These are phyloP conservation scores for Parasteatoda tepidariorum DNA, from an alignment of 1,140 invertebrate genomes.

Conservation along the genomic window DNA sequence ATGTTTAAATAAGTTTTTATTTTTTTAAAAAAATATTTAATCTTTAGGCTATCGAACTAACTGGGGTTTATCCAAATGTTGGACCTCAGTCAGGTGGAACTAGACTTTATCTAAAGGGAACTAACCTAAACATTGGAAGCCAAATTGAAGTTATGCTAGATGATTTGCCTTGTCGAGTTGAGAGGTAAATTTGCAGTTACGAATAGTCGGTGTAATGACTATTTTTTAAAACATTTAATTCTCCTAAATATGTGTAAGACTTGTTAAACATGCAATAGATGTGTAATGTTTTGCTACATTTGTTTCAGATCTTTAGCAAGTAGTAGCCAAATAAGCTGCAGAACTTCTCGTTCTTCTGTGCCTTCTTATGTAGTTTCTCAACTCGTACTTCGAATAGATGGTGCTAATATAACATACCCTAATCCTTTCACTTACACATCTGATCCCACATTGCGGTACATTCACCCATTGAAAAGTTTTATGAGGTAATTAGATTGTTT, in stretches of 20 bases:
- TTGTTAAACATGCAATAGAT: neutral
- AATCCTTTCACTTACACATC: conserved; percentile 87
- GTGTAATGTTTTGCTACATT: neutral
- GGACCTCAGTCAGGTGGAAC: conserved; percentile 96
- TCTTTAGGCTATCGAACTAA: conserved; percentile 74
- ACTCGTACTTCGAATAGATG: conserved; percentile 84
- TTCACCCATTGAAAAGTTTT: conserved; percentile 68
- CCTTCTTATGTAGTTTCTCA: conserved; percentile 66
- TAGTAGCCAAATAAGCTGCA: conserved; percentile 87
- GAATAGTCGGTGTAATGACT: neutral
- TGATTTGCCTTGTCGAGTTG: conserved; percentile 87
- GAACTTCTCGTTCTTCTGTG: conserved; percentile 79
- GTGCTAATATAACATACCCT: conserved; percentile 79
- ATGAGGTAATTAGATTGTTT: conserved; percentile 63
- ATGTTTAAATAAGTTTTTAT: neutral
- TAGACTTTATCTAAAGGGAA: conserved; percentile 87
- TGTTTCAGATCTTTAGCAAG: conserved; percentile 74
- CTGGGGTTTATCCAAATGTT: conserved; percentile 82
- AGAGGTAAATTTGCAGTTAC: conserved; percentile 72
- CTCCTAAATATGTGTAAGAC: neutral
- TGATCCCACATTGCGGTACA: conserved; percentile 83
- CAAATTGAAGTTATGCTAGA: conserved; percentile 88
- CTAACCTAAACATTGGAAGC: conserved; percentile 93
- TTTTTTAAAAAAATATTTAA: neutral
- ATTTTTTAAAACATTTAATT: neutral